Evolutionary conservation across 2,888 invertebrate species (phyloP).

Genomic region (Pachycephus smyrnensis): DNA sequence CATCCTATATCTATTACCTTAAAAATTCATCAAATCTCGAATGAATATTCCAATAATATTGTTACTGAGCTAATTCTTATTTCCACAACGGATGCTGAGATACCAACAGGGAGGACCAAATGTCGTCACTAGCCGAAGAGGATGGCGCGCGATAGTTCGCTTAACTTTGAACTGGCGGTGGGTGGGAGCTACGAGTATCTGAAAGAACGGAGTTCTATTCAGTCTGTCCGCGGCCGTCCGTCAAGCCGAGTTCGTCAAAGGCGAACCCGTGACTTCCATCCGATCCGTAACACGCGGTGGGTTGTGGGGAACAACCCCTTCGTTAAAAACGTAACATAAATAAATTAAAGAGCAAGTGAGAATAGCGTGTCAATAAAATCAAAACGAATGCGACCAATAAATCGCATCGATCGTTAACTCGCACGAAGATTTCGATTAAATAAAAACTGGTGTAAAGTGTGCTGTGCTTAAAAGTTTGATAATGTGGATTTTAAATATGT

Average conservation of each 20-base stretch:
- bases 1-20: neutral
- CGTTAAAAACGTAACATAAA: neutral
- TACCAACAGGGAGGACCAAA: neutral
- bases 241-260: constrained; percentile 50
- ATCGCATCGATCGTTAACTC: neutral
- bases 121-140: neutral
- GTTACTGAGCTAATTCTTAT: neutral
- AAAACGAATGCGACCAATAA: neutral
- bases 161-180: constrained; percentile 20
- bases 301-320: neutral
- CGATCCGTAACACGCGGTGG: neutral
- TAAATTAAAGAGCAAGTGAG: neutral
- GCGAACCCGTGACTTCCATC: neutral
- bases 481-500: constrained; percentile 39
- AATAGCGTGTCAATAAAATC: neutral
- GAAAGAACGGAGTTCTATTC: constrained; percentile 43
- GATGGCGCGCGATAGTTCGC: constrained; percentile 1
- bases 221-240: constrained; percentile 58
- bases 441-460: neutral
- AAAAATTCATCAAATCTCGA: neutral
- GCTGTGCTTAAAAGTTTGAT: neutral
- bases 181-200: constrained; percentile 38
- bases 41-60: neutral
- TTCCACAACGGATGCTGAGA: neutral
- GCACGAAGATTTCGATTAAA: neutral